These are phyloP conservation scores for Cheumatopsyche charites DNA, from an alignment of 1,140 invertebrate genomes.

Conservation along the genomic window DNA sequence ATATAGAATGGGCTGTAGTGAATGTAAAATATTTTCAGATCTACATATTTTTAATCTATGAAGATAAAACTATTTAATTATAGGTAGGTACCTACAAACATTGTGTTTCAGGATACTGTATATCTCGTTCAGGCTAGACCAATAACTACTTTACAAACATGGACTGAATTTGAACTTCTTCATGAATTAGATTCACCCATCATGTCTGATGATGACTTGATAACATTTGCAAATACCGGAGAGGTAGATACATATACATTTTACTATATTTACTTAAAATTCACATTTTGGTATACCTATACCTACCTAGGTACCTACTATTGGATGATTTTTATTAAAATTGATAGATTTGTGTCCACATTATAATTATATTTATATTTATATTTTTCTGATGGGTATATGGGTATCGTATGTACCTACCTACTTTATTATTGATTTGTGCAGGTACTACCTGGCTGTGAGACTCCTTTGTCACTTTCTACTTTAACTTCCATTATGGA, in stretches of 20 bases:
- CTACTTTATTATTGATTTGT: background rate
- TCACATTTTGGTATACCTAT: too few relatives aligned
- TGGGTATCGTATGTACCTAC: too few relatives aligned
- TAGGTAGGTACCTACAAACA: too few relatives aligned
- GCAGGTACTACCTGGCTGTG: slow-evolving; percentile 56
- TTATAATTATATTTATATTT: too few relatives aligned
- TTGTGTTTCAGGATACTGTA: slow-evolving; percentile 61
- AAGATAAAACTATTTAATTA: slow-evolving; percentile 18
- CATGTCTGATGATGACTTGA: slow-evolving; percentile 61
- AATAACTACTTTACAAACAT: slow-evolving; percentile 71
- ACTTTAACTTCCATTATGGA: slow-evolving; percentile 54
- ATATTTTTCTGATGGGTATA: too few relatives aligned
- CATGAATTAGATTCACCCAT: slow-evolving; percentile 74
- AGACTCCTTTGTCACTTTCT: slow-evolving; percentile 58
- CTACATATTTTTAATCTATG: background rate
- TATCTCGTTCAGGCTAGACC: slow-evolving; percentile 75
- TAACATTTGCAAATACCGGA: slow-evolving; percentile 66
- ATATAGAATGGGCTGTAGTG: slow-evolving; percentile 76
- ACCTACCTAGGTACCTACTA: too few relatives aligned
- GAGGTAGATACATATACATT: slow-evolving; percentile 66
- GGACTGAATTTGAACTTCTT: slow-evolving; percentile 74
- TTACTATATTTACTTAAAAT: too few relatives aligned
- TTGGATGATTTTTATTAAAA: too few relatives aligned
- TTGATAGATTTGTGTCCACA: too few relatives aligned
- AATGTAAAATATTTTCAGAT: slow-evolving; percentile 57